Percentiles rank a stretch among this genome's conserved stretches.
Conservation (phyloP, 2,113 vertebrate species). For the Turnix velox region DNA sequence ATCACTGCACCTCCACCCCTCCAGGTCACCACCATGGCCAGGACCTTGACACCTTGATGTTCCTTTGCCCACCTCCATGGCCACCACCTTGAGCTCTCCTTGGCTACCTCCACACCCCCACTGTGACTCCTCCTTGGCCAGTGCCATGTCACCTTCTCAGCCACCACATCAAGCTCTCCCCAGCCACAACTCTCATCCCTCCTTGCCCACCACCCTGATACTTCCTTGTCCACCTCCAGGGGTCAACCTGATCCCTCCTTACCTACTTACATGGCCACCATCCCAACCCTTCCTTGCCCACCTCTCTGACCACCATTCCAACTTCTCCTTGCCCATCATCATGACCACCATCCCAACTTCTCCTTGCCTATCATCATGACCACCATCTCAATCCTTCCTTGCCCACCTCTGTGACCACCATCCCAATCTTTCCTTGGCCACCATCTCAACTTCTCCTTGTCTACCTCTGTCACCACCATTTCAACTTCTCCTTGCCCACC, state of each 20-base stretch:
- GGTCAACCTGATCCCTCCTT: neutral
- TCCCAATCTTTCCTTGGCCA: neutral
- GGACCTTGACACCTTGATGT: no score
- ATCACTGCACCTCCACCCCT: neutral
- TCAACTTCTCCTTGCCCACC: neutral
- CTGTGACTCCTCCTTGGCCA: neutral
- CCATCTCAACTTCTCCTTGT: neutral
- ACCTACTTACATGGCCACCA: neutral
- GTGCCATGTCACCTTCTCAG: neutral
- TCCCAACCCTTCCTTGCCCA: neutral
- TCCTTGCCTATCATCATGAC: accelerated
- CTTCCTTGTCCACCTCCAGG: neutral
- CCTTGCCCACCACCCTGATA: accelerated
- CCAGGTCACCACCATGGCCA: neutral
- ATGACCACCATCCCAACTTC: neutral
- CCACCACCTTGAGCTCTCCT: neutral
- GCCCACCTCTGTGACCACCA: neutral
- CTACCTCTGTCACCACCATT: no score
- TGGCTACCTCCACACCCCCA: accelerated
- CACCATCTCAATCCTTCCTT: neutral
- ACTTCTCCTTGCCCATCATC: neutral
- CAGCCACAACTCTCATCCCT: neutral
- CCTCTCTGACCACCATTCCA: neutral
- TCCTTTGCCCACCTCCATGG: no score
- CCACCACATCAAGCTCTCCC: neutral